Percentiles rank a stretch among this genome's conserved stretches.
phyloP scores from a whole-genome alignment of 2,888 invertebrate genomes.

The Pristionchus entomophagus region DNA sequence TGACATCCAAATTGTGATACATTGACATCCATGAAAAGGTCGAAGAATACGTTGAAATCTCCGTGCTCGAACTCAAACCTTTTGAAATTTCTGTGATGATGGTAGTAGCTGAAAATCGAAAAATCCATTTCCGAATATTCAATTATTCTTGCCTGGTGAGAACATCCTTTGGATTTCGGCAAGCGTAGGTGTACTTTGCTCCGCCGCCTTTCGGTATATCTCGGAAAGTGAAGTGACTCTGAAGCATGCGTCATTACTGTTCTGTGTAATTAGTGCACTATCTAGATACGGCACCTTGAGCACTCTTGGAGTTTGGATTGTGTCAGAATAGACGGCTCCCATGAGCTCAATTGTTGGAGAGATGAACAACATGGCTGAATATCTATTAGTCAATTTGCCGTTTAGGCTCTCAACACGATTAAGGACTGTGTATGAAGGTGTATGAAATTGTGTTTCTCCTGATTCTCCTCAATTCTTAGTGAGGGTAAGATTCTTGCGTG shows the following conservation, averaged over 20 bases:
- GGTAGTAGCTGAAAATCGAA: conserved; percentile 38
- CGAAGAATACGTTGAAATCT: conserved; percentile 43
- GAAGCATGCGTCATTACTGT: too few species aligned
- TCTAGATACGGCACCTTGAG: too few species aligned
- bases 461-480: too few species aligned
- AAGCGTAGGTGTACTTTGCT: conserved; percentile 75
- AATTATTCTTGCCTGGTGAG: conserved; percentile 63
- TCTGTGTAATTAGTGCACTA: too few species aligned
- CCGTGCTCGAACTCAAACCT: conserved; percentile 40
- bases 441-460: too few species aligned
- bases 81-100: conserved; percentile 45
- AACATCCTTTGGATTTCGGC: conserved; percentile 75
- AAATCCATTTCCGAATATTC: background rate
- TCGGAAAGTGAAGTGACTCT: conserved; percentile 69
- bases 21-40: conserved; percentile 44
- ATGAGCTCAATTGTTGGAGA: conserved; percentile 75
- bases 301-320: conserved; percentile 68
- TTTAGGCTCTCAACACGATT: too few species aligned
- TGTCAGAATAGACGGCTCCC: conserved; percentile 69
- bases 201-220: conserved; percentile 69
- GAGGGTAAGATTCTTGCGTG: too few species aligned
- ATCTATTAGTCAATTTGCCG: background rate
- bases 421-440: too few species aligned
- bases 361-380: conserved; percentile 60
- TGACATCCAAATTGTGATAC: too few species aligned